phyloP scores from a whole-genome alignment of 2,113 vertebrate species.

The Gavia stellata region DNA sequence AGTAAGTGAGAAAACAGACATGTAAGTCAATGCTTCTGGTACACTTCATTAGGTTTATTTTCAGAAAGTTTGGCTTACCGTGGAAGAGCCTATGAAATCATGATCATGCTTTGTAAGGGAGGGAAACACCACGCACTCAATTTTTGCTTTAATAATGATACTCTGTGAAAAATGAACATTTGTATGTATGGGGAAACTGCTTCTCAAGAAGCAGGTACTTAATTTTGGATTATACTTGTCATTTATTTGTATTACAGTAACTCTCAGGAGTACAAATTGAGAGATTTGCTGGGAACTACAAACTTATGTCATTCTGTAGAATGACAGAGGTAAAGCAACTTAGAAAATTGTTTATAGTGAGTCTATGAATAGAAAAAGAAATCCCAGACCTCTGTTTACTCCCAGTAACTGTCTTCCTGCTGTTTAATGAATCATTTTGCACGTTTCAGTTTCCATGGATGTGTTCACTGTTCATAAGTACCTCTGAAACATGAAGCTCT shows the following conservation, averaged over 20 bases:
- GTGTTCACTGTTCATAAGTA: neutral
- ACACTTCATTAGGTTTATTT: neutral
- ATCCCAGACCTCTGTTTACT: neutral
- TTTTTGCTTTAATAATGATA: neutral
- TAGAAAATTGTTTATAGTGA: neutral
- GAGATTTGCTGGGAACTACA: neutral
- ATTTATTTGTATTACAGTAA: neutral
- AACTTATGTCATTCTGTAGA: neutral
- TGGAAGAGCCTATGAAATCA: neutral
- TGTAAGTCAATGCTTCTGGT: neutral
- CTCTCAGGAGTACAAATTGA: neutral
- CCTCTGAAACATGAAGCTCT: neutral
- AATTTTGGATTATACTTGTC: neutral
- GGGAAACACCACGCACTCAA: neutral
- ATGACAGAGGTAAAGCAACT: neutral
- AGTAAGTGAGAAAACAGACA: neutral
- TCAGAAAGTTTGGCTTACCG: neutral
- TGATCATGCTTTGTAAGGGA: neutral
- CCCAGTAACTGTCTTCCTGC: neutral
- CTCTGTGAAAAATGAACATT: neutral
- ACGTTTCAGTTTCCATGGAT: neutral
- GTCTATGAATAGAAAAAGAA: neutral
- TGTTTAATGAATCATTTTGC: neutral
- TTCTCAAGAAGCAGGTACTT: neutral
- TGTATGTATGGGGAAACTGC: fast-evolving